Evolutionary conservation across 2,888 invertebrate species (phyloP).

Genomic region (Archaeoteleia sp.): DNA sequence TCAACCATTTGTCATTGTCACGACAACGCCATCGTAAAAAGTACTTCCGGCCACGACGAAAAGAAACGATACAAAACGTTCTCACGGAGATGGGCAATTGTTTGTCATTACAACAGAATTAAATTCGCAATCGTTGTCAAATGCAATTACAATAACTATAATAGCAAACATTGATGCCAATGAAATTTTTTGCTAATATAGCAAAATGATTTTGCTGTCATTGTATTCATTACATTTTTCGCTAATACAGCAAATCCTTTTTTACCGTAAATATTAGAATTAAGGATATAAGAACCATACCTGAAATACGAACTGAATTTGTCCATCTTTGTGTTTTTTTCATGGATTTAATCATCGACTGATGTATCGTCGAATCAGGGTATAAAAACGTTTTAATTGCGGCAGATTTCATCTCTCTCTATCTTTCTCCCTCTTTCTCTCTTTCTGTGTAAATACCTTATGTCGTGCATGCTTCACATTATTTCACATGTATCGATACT

Average conservation of each 20-base stretch:
- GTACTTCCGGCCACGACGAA: slow-evolving; percentile 22
- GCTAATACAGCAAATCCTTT: no score
- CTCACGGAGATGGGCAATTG: slow-evolving; percentile 2
- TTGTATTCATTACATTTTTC: no score
- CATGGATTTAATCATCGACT: slow-evolving; percentile 40
- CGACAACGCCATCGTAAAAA: slow-evolving; percentile 21
- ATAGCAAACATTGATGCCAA: no score
- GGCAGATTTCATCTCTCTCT: slow-evolving; percentile 48
- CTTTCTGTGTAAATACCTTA: slow-evolving; percentile 44
- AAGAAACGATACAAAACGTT: neutral
- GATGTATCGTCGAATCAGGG: slow-evolving; percentile 36
- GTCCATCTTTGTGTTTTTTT: slow-evolving; percentile 28
- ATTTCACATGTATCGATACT: slow-evolving; percentile 8
- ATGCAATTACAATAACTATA: no score
- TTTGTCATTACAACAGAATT: no score
- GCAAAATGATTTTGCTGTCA: no score
- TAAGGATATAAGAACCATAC: no score
- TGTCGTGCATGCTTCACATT: slow-evolving; percentile 22
- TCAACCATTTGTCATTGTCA: slow-evolving; percentile 28
- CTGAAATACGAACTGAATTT: slow-evolving; percentile 33
- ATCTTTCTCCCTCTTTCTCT: slow-evolving; percentile 20
- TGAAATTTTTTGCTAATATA: no score
- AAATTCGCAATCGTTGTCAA: no score
- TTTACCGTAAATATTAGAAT: no score
- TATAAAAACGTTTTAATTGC: slow-evolving; percentile 38